A percentile compares a stretch with the other conserved stretches of the same genome.
These are phyloP conservation scores for Eupeodes corollae DNA, from an alignment of 1,140 invertebrate genomes.

Conservation along the genomic window DNA sequence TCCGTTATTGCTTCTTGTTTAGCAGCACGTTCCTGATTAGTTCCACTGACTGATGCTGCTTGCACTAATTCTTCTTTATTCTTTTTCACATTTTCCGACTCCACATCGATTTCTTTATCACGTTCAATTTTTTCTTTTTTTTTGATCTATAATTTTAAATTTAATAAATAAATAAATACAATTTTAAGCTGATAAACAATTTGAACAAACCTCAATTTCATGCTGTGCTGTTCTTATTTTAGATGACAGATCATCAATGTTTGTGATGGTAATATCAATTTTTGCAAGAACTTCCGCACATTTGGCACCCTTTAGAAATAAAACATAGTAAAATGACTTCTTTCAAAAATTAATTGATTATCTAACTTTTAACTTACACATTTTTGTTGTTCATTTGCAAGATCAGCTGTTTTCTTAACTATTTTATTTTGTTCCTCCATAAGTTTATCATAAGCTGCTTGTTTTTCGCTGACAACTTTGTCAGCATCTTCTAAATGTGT, in stretches of 20 bases:
- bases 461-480: neutral
- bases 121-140: constrained; percentile 8
- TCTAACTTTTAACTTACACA: constrained; percentile 16
- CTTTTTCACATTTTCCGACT: neutral
- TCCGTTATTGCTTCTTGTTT: neutral
- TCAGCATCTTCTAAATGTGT: constrained; percentile 3
- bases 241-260: constrained; percentile 16
- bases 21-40: no score
- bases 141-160: constrained; percentile 5
- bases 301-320: constrained; percentile 7
- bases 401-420: neutral
- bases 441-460: constrained; percentile 5
- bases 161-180: neutral
- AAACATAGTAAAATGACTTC: neutral
- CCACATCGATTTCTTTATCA: constrained; percentile 5
- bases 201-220: constrained; percentile 11
- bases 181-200: neutral
- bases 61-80: neutral
- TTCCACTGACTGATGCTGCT: no score
- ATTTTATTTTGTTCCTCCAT: constrained; percentile 2
- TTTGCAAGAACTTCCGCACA: constrained; percentile 2
- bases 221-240: constrained; percentile 13
- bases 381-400: constrained; percentile 10
- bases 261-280: constrained; percentile 4
- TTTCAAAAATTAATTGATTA: no score